Evolutionary conservation across 2,888 invertebrate species (phyloP).

Genomic region (Rhagonycha fulva): DNA sequence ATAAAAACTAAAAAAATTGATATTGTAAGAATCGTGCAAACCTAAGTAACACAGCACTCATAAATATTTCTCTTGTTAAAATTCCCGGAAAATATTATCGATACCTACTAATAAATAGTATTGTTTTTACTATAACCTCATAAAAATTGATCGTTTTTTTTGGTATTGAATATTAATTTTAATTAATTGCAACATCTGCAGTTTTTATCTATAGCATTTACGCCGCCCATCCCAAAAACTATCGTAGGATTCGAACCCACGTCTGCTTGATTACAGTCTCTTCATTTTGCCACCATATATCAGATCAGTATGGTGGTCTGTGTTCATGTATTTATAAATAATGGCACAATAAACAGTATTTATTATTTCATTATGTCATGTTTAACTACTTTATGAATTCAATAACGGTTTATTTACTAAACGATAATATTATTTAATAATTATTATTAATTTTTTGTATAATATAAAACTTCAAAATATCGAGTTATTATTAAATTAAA

Average conservation of each 20-base stretch:
- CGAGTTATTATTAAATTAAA: too few species aligned
- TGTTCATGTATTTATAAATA: background rate
- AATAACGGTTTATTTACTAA: background rate
- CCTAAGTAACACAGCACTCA: background rate
- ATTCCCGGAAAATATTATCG: background rate
- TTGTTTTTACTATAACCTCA: background rate
- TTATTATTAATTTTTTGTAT: background rate
- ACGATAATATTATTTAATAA: background rate
- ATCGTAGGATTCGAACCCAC: background rate
- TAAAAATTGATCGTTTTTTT: background rate
- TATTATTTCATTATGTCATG: background rate
- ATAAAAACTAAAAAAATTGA: too few species aligned
- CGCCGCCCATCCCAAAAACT: background rate
- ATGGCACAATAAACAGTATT: background rate
- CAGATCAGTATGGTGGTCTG: background rate
- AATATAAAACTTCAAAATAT: too few species aligned
- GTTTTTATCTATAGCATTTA: background rate
- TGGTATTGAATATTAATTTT: background rate
- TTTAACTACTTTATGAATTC: background rate
- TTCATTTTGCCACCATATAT: background rate
- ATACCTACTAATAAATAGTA: background rate
- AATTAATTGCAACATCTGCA: background rate
- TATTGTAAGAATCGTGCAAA: too few species aligned
- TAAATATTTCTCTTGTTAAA: background rate
- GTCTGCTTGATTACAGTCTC: background rate